Conservation (phyloP, 1,140 invertebrate genomes). For the Danaus melanippus region DNA sequence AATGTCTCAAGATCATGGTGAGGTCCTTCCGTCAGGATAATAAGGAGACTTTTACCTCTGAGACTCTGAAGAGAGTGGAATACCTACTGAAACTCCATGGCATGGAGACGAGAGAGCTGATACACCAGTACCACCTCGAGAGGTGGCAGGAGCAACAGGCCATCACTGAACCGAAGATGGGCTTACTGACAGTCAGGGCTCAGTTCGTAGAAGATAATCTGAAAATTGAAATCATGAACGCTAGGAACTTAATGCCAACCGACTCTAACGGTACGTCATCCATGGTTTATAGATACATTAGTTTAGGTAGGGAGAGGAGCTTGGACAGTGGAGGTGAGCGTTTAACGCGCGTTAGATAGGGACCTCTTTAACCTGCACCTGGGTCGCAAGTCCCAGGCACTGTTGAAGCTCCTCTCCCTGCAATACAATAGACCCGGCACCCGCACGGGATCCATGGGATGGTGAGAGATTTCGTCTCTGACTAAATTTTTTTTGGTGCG, state of each 20-base stretch:
- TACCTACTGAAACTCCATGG: conserved; percentile 85
- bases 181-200: conserved; percentile 79
- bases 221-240: conserved; percentile 88
- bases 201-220: conserved; percentile 76
- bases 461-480: not conserved
- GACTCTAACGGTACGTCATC: conserved; percentile 86
- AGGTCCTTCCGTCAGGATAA: conserved; percentile 88
- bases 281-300: not conserved
- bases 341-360: too few relatives aligned
- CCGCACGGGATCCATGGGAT: not conserved
- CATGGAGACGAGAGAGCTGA: conserved; percentile 87
- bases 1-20: conserved; percentile 87
- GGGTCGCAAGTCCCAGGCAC: too few relatives aligned
- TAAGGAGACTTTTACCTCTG: conserved; percentile 66
- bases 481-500: too few relatives aligned
- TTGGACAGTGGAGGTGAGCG: not conserved
- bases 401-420: too few relatives aligned
- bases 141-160: conserved; percentile 79
- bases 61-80: conserved; percentile 78
- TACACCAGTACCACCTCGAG: conserved; percentile 87
- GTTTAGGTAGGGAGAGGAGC: not conserved
- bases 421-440: too few relatives aligned
- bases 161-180: conserved; percentile 75
- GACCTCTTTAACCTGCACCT: too few relatives aligned
- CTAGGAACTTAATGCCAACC: conserved; percentile 87